These are phyloP conservation scores for Momotus momota DNA, from an alignment of 2,797 vertebrate genomes.

Conservation along the genomic window DNA sequence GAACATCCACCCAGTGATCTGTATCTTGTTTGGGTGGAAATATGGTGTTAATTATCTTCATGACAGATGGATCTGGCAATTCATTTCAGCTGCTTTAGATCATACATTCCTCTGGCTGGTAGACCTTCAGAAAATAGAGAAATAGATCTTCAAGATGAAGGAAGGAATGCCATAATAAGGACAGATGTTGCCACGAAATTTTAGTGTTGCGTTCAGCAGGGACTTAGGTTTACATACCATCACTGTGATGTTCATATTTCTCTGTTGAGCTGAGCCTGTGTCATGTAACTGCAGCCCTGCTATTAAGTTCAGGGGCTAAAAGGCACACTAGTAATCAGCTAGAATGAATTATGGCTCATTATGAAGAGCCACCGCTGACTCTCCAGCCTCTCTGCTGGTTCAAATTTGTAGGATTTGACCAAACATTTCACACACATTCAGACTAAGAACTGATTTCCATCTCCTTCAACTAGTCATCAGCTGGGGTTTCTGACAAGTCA, in stretches of 20 bases:
- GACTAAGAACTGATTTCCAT: not conserved
- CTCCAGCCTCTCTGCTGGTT: not conserved
- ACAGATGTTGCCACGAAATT: conserved; percentile 13
- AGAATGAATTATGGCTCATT: not conserved
- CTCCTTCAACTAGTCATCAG: not conserved
- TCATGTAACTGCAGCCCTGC: not conserved
- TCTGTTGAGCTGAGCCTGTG: not conserved
- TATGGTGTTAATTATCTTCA: conserved; percentile 55
- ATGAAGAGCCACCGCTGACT: not conserved
- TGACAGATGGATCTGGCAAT: conserved; percentile 58
- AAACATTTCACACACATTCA: not conserved
- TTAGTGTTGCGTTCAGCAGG: conserved; percentile 3
- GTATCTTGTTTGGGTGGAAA: conserved; percentile 50
- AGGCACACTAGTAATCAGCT: not conserved
- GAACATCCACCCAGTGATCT: conserved; percentile 43
- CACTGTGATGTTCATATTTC: not conserved
- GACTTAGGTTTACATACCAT: not conserved
- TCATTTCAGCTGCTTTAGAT: conserved; percentile 49
- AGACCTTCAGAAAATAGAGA: conserved; percentile 28
- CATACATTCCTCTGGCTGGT: conserved; percentile 41
- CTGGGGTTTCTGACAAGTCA: not conserved
- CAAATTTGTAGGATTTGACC: not conserved
- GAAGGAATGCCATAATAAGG: conserved; percentile 51
- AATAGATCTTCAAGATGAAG: conserved; percentile 43
- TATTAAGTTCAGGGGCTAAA: not conserved